Evolutionary conservation across 1,140 invertebrate species (phyloP), one percentile per base, ranked within the genome.

Genomic region (Brachionus koreanus): DNA sequence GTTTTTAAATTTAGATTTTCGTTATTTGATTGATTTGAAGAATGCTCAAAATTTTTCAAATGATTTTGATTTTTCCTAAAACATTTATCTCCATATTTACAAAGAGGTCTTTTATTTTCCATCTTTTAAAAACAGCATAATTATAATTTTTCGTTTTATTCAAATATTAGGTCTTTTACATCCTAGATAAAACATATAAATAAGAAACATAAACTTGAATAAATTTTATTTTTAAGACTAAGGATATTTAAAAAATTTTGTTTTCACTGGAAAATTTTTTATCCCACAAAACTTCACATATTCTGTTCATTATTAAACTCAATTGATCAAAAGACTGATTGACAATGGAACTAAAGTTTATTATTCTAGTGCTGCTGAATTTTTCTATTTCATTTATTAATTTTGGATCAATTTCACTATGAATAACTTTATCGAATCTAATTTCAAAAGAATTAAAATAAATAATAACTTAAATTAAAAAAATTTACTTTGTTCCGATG

Each of bases 41-140:
- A 93, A 88, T 95, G 94, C 87, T 93, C 93, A 83, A 91, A 95
- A 85, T 92, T 92, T 83, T 91, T 88, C 52, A 91, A 89, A 90
- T 95, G 94, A 0, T 89, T 88, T 10, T 91, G 88, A 90, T 94
- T 95, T 87, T 92, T 94, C 85, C 94, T 93, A 88, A 95, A 95
- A 88, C 94, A 95, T 84, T 92, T 92, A 25, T 84, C 87, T 43
- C 93, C 93, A 86, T 94, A 95, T 89, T 93, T 92, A 87, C 94
- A 95, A 4, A 88, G 84, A 13, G 86, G 88, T 42, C 76, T 57
- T 61, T 77, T 77, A 37, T 46, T 33, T 74, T 35, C 25, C 63
- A 65, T 65, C 63, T 65, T 16, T 35, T 13, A 65, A 19, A 23
- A 12, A 65, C 2, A 33, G 3, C 35, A 37, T 29, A 13, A 33